Conservation (phyloP, 1,140 invertebrate genomes). For the Drosophila kohkoa region DNA sequence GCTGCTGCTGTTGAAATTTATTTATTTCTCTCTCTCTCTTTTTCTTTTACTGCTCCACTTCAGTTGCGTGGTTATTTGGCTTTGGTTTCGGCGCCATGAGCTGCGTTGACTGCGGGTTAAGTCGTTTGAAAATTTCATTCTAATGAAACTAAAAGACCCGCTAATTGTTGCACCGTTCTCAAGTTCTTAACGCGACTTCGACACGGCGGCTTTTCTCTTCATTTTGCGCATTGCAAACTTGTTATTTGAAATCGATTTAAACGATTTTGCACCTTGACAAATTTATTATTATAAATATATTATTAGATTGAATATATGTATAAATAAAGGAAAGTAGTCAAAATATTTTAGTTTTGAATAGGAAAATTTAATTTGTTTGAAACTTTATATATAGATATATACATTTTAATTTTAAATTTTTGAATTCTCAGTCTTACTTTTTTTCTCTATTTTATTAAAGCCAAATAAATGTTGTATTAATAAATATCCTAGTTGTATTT, state of each 20-base stretch:
- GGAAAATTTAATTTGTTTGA: too few relatives aligned
- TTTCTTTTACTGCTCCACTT: background rate
- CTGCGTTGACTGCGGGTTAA: constrained; percentile 62
- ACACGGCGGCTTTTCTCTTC: constrained; percentile 17
- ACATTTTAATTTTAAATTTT: too few relatives aligned
- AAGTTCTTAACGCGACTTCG: constrained; percentile 31
- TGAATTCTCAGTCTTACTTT: too few relatives aligned
- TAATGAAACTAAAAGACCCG: constrained; percentile 73
- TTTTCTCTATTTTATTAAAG: too few relatives aligned
- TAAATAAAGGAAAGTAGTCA: too few relatives aligned
- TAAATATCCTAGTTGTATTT: too few relatives aligned
- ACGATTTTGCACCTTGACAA: background rate
- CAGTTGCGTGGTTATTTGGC: constrained; percentile 6
- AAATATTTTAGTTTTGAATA: too few relatives aligned
- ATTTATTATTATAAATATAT: background rate
- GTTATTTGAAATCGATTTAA: constrained; percentile 49
- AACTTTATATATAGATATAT: too few relatives aligned
- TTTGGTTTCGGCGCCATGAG: too few relatives aligned
- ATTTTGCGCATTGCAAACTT: background rate
- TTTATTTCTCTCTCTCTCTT: constrained; percentile 45
- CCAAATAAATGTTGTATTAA: too few relatives aligned
- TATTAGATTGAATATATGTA: background rate
- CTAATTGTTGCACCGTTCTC: constrained; percentile 65
- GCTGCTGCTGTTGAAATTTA: constrained; percentile 57
- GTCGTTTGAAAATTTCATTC: constrained; percentile 64